Base-by-base conservation (phyloP, 1,140 invertebrate genomes). In the Nasonia longicornis region DNA sequence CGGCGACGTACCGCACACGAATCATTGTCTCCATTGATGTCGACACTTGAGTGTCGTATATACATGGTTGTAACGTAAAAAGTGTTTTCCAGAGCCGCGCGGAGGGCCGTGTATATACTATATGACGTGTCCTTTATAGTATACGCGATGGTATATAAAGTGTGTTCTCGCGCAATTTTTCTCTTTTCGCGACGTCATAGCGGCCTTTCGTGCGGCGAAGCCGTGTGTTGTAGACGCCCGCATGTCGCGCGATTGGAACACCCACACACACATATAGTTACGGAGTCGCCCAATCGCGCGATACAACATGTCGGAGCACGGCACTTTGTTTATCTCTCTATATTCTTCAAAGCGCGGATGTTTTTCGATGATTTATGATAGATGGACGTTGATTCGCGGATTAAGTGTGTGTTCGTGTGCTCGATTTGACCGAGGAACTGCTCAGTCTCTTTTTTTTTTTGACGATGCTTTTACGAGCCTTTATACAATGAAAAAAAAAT, bases 21-120 rank as follows among this genome's bases (percentile, higher is more conserved):
- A 79, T 79, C 70, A 42, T 75, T 73, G 42, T 45, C 71, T 73
- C 71, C 73, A 75, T 75, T 63, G 73, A 75, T 75, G 73, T 75
- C 73, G 73, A 75, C 73, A 73, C 71, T n/a, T 42, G 20, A 29
- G 66, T 31, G 66, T 67, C 22, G 48, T 66, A 52, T 52, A 52
- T 20, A 58, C 66, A n/a, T 48, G 38, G 26, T 22, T 73, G 71
- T 73, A 73, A 73, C 71, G 71, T 73, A 45, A 45, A 66, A 77
- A 67, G 31, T 76, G 74, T 77, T 77, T 45, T 58, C 20, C 20
- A 67, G 12, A 67, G 16, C 11, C 12, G 42, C 10, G 8, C 14
- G 38, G 2, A 77, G 42, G 22, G 45, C 12, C 42, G 22, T 52
- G 26, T 26, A 26, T 12, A 35, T 6, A 8, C 26, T 26, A 26